Evolutionary conservation across 2,888 invertebrate species (phyloP), one percentile per base, ranked within the genome.

Genomic region (Tetheella fluctuosa): DNA sequence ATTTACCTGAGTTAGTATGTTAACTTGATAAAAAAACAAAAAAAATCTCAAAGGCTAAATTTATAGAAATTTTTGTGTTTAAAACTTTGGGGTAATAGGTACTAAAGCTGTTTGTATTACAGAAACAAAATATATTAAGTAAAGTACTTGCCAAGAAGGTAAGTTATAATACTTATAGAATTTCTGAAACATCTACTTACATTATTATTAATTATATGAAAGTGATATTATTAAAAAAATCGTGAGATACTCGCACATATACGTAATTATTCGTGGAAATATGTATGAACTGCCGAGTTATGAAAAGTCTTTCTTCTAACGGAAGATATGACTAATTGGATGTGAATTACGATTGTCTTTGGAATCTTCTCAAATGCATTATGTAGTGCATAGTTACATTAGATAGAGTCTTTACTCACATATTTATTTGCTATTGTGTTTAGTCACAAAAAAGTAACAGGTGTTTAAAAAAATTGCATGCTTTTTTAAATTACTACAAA

Each of bases 381-480:
- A 52, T 34, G 63, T 63, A 63, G 68, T 70, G 71, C 61, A 71
- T 61, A 57, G 53, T 54, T 58, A 64, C 63, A 53, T 66, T 59
- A 37, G 6, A 6, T 25, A 20, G 48, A 48, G 20, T 20, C 17
- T 48, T 48, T 48, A 48, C 48, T 20, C 2, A 2, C 20, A 48
- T 48, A 48, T 48, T 48, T 10, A 48, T 48, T 20, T 8, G 17
- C 48, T 48, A 48, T 48, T 48, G 48, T 48, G 4, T 42, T 42
- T 17, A 8, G 48, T 20, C 20, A 20, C 34, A 20, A 39, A 37
- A n/a, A n/a, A 39, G 48, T 6, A 48, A 48, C 48, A 48, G 48
- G 8, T 48, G 17, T 20, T 20, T 4, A 48, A 20, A 42, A 15
- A 20, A 17, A 15, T 48, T 20, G 20, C 20, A 20, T 17, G 10